Percentiles rank a stretch among this genome's conserved stretches.
Evolutionary conservation across 2,797 vertebrate genomes (phyloP).

Genomic region (Lithobates pipiens): DNA sequence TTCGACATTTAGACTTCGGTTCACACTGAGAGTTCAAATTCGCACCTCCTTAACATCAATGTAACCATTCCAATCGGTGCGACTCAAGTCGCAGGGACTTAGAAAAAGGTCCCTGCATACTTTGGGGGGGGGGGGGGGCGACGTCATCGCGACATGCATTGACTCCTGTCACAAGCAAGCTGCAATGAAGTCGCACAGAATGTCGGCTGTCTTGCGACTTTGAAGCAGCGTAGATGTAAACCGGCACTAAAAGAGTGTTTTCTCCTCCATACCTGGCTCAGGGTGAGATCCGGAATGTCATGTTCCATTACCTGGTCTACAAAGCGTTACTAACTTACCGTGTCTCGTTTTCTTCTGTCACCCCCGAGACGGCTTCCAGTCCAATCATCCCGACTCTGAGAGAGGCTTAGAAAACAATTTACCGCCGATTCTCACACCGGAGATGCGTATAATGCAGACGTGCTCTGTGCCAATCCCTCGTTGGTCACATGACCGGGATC

Average conservation of each 20-base stretch:
- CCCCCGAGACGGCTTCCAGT: background rate
- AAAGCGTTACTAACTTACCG: background rate
- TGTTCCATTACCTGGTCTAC: background rate
- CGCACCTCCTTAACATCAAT: no score
- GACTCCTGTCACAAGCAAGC: no score
- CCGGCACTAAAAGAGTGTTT: background rate
- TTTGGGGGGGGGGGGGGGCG: no score
- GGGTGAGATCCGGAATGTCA: background rate
- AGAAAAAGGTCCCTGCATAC: no score
- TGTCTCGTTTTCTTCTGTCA: background rate
- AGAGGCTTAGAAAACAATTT: conserved; percentile 41
- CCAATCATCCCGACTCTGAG: conserved; percentile 5
- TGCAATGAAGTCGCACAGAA: no score
- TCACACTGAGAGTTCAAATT: no score
- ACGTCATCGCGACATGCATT: no score
- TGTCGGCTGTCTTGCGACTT: no score
- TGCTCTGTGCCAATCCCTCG: conserved; percentile 19
- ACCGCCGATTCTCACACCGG: conserved; percentile 19
- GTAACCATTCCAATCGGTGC: no score
- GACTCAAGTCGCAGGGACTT: no score
- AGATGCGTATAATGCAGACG: conserved; percentile 25
- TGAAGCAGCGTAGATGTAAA: no score
- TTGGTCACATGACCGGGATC: conserved; percentile 14
- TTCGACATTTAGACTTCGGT: no score
- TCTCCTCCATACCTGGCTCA: background rate